Evolutionary conservation across 1,140 invertebrate species (phyloP).

Genomic region (Heliothis subflexa): DNA sequence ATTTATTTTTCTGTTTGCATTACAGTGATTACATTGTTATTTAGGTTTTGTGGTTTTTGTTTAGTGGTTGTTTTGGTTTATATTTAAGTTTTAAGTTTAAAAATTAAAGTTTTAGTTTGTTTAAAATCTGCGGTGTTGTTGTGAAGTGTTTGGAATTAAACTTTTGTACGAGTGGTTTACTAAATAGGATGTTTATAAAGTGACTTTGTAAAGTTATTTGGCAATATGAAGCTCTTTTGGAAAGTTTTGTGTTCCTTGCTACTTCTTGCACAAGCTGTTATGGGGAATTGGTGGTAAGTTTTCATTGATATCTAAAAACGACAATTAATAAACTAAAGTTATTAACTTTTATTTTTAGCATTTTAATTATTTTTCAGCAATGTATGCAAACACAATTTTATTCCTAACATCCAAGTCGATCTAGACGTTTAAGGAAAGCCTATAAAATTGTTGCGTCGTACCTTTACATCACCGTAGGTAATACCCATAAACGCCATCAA

Average conservation of each 20-base stretch:
- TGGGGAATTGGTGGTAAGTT: conserved; percentile 82
- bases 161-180: conserved; percentile 59
- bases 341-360: too few species aligned
- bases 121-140: conserved; percentile 66
- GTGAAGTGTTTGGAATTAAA: conserved; percentile 59
- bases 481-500: neutral
- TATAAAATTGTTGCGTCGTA: too few species aligned
- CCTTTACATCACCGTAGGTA: neutral
- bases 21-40: conserved; percentile 70
- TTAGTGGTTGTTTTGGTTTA: conserved; percentile 51
- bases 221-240: conserved; percentile 79
- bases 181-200: conserved; percentile 60
- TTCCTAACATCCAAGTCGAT: too few species aligned
- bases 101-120: conserved; percentile 63
- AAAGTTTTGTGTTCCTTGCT: conserved; percentile 75
- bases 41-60: conserved; percentile 44
- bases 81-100: conserved; percentile 65
- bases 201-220: conserved; percentile 63
- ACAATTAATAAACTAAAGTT: neutral
- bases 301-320: conserved; percentile 40
- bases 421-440: too few species aligned
- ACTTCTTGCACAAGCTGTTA: conserved; percentile 71
- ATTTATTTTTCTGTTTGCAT: conserved; percentile 59
- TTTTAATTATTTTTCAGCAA: too few species aligned
- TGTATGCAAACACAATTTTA: too few species aligned